Conservation (phyloP, 2,113 vertebrate species). For the Otolemur garnettii region DNA sequence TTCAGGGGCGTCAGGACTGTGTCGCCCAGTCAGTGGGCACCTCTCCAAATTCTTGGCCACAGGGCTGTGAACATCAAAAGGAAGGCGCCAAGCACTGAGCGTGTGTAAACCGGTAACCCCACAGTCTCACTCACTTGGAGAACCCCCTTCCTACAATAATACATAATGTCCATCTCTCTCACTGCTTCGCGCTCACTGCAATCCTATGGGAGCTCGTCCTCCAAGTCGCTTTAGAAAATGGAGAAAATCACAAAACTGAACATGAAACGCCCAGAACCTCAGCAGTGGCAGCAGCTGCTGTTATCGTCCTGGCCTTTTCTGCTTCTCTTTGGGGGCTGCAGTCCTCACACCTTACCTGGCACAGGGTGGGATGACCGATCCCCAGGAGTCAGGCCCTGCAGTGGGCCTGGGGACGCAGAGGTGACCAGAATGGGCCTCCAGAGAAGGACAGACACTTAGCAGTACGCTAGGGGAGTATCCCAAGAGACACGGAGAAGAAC, state of each 20-base stretch:
- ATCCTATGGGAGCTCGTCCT: rapidly evolving
- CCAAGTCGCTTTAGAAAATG: background rate
- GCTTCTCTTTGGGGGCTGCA: background rate
- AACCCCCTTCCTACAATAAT: rapidly evolving
- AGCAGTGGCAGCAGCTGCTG: background rate
- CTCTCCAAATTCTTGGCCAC: background rate
- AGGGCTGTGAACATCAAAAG: rapidly evolving
- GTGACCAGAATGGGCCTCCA: background rate
- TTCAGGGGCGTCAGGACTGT: rapidly evolving
- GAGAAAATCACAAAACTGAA: background rate
- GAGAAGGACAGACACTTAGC: background rate
- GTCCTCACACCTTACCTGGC: too few species aligned
- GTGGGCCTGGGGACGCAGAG: background rate
- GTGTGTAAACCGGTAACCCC: background rate
- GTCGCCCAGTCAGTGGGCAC: rapidly evolving
- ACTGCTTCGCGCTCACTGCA: background rate
- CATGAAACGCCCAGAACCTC: background rate
- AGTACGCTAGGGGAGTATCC: too few species aligned
- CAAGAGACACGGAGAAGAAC: background rate
- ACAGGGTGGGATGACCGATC: background rate
- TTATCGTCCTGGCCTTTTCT: rapidly evolving
- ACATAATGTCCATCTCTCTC: background rate
- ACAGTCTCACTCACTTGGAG: too few species aligned
- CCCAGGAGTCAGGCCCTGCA: rapidly evolving
- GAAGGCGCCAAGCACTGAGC: background rate